These are phyloP conservation scores for Mastigias papua DNA, from an alignment of 30 jellyfish, hydroid and myxozoan species.

Conservation along the genomic window DNA sequence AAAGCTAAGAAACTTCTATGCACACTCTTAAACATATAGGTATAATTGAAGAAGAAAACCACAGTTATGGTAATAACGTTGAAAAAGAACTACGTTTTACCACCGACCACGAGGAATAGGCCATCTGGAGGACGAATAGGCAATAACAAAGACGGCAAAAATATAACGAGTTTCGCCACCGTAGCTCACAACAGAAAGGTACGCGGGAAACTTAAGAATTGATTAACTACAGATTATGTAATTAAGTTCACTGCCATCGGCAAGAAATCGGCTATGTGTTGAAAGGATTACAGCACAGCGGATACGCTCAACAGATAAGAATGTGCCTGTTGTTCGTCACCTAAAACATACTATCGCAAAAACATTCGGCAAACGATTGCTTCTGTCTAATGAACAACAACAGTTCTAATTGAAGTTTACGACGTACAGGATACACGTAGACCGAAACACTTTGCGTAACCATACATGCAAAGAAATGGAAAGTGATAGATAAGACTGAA, in stretches of 20 bases:
- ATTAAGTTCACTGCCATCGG: slow-evolving; percentile 12
- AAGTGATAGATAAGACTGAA: no score
- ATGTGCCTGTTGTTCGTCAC: not conserved
- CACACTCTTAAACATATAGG: not conserved
- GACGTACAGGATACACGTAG: not conserved
- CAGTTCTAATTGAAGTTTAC: not conserved
- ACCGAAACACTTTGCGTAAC: not conserved
- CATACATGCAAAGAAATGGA: not conserved
- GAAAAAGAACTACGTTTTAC: not conserved
- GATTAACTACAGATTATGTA: slow-evolving; percentile 11
- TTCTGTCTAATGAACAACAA: not conserved
- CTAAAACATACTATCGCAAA: not conserved
- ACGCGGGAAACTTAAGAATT: slow-evolving; percentile 9
- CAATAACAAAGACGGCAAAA: not conserved
- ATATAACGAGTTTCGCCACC: not conserved
- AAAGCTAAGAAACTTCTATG: not conserved
- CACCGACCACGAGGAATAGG: slow-evolving; percentile 21
- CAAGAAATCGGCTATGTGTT: slow-evolving; percentile 2
- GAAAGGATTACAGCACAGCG: slow-evolving; percentile 7
- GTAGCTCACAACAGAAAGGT: slow-evolving; percentile 3
- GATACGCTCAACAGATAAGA: not conserved
- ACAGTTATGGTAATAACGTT: not conserved
- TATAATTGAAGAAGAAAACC: slow-evolving; percentile 26
- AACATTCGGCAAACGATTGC: not conserved
- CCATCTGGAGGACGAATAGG: slow-evolving; percentile 23